Percentiles rank a stretch among this genome's conserved stretches.
Evolutionary conservation across 2,888 invertebrate genomes (phyloP).

Genomic region (Drosophila mercatorum): DNA sequence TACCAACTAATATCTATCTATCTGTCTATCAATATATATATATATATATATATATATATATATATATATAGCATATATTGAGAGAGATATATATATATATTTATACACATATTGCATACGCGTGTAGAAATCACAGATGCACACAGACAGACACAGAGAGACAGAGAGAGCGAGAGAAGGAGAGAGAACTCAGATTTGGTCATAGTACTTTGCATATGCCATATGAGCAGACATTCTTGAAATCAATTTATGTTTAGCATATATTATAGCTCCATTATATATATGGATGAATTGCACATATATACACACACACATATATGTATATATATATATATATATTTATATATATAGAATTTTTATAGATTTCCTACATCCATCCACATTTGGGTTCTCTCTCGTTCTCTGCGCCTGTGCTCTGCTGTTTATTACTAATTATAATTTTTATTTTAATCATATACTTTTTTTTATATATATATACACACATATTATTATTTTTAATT

Average conservation of each 20-base stretch:
- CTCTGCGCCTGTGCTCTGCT: constrained; percentile 37
- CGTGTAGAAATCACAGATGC: constrained; percentile 23
- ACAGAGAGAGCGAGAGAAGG: background rate
- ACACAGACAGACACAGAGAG: constrained; percentile 1
- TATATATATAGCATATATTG: constrained; percentile 6
- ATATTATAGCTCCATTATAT: constrained; percentile 12
- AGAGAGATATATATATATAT: constrained; percentile 3
- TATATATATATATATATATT: constrained; percentile 9
- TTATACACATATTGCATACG: constrained; percentile 29
- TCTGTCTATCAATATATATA: constrained; percentile 19
- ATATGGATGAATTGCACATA: background rate
- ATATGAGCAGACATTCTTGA: constrained; percentile 26
- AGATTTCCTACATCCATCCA: constrained; percentile 13
- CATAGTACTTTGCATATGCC: constrained; percentile 24
- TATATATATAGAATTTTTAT: constrained; percentile 10
- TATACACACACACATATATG: no score
- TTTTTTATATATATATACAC: constrained; percentile 20
- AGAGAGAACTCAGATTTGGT: background rate
- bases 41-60: background rate
- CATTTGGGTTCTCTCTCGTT: constrained; percentile 16
- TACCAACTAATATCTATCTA: constrained; percentile 66
- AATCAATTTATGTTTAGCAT: background rate
- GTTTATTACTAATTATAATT: constrained; percentile 26
- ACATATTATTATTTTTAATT: constrained; percentile 30
- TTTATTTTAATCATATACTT: constrained; percentile 14